Percentiles rank a stretch among this genome's conserved stretches.
Conservation (phyloP, 30 jellyfish, hydroid and myxozoan species). For the Chrysaora quinquecirrha region DNA sequence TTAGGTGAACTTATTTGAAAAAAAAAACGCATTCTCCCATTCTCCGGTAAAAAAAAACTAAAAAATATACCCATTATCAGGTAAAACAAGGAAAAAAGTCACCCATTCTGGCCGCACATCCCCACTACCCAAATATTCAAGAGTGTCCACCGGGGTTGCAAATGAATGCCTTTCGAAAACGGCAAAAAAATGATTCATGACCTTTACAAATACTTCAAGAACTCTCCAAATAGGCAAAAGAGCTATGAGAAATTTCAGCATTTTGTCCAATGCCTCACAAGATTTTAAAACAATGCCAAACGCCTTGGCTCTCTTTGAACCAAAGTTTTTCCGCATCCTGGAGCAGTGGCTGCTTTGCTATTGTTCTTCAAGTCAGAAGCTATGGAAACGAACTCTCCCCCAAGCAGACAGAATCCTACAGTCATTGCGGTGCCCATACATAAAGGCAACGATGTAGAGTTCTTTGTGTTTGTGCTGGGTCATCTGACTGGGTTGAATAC, state of each 20-base stretch:
- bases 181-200: slow-evolving; percentile 44
- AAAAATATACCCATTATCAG: too few species aligned
- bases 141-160: slow-evolving; percentile 40
- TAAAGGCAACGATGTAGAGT: background rate
- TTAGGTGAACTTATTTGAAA: too few species aligned
- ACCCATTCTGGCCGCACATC: too few species aligned
- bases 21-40: too few species aligned
- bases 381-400: slow-evolving; percentile 29
- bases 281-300: slow-evolving; percentile 29
- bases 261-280: slow-evolving; percentile 38
- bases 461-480: background rate
- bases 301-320: slow-evolving; percentile 18
- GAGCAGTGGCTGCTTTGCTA: slow-evolving; percentile 57
- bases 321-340: slow-evolving; percentile 29
- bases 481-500: background rate
- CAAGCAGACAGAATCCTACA: slow-evolving; percentile 22
- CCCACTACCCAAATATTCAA: too few species aligned
- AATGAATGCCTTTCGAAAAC: slow-evolving; percentile 25
- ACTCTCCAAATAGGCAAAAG: slow-evolving; percentile 22
- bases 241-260: slow-evolving; percentile 40
- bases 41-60: too few species aligned
- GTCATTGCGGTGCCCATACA: slow-evolving; percentile 28
- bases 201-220: slow-evolving; percentile 33
- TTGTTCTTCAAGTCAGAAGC: slow-evolving; percentile 37
- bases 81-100: too few species aligned